phyloP scores from a whole-genome alignment of 2,113 vertebrate genomes.

The Dicentrarchus labrax region DNA sequence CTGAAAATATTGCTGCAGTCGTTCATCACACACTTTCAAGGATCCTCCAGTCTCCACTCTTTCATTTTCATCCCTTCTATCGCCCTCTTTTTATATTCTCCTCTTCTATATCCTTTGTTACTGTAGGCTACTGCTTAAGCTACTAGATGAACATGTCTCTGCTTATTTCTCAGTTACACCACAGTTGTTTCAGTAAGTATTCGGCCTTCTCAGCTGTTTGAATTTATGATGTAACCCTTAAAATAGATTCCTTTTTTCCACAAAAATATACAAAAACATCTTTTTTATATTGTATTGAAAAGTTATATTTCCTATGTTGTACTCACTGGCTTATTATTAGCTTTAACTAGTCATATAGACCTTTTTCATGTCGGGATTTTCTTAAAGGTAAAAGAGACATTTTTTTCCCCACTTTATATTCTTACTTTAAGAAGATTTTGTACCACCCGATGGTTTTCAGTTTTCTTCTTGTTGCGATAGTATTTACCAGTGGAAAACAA shows the following conservation, averaged over 20 bases:
- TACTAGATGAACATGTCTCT: neutral
- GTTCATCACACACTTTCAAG: conserved; percentile 65
- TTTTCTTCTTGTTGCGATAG: neutral
- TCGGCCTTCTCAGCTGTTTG: neutral
- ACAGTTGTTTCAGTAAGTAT: neutral
- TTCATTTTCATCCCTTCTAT: conserved; percentile 24
- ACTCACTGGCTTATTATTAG: too few relatives aligned
- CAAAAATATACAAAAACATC: neutral
- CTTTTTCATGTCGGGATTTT: too few relatives aligned
- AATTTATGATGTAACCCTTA: neutral
- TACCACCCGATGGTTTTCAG: neutral
- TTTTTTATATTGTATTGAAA: neutral
- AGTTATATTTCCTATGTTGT: too few relatives aligned
- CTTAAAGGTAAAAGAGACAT: too few relatives aligned
- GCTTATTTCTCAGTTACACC: neutral
- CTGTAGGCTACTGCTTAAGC: neutral
- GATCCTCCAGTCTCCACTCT: conserved; percentile 34
- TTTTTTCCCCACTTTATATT: too few relatives aligned
- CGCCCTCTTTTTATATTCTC: neutral
- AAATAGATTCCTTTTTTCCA: neutral
- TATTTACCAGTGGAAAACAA: neutral
- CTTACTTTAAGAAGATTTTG: too few relatives aligned
- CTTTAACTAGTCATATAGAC: too few relatives aligned
- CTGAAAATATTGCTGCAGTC: conserved; percentile 49
- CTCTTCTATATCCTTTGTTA: too few relatives aligned